Conservation (phyloP, 2,797 vertebrate genomes). For the Telmatherina bonti region DNA sequence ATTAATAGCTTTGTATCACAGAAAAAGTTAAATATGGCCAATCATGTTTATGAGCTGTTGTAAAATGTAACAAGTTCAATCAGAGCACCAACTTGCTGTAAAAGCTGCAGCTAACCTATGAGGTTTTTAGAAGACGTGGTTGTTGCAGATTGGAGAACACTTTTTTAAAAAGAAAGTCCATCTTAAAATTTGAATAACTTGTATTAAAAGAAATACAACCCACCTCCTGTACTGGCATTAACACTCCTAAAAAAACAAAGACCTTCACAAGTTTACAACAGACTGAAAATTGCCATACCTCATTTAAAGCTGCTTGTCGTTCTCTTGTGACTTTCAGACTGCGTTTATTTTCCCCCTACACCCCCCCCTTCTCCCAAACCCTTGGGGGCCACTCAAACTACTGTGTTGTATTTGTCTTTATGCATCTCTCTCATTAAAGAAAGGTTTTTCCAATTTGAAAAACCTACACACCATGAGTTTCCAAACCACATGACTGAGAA, state of each 20-base stretch:
- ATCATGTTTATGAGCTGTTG: conserved; percentile 4
- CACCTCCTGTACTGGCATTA: background rate
- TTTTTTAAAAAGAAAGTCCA: background rate
- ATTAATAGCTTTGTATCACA: background rate
- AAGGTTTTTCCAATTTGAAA: conserved; percentile 48
- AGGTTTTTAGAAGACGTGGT: background rate
- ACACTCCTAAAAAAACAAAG: background rate
- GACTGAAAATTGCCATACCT: background rate
- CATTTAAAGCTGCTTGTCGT: background rate
- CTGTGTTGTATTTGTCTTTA: conserved; percentile 41
- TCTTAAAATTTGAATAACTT: background rate
- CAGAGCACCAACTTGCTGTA: background rate
- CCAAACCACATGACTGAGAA: conserved; percentile 24
- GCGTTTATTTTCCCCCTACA: conserved; percentile 27
- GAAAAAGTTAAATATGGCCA: conserved; percentile 3
- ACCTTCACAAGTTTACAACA: background rate
- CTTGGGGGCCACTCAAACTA: conserved; percentile 28
- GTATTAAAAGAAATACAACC: background rate
- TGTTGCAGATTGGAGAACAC: background rate
- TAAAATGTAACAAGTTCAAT: conserved; percentile 9
- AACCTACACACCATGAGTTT: conserved; percentile 17
- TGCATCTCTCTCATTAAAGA: conserved; percentile 29
- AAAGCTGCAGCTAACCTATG: background rate
- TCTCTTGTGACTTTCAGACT: conserved; percentile 22
- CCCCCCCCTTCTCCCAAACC: conserved; percentile 22